Conservation (phyloP, 2,797 vertebrate genomes). For the Botia almorhae region DNA sequence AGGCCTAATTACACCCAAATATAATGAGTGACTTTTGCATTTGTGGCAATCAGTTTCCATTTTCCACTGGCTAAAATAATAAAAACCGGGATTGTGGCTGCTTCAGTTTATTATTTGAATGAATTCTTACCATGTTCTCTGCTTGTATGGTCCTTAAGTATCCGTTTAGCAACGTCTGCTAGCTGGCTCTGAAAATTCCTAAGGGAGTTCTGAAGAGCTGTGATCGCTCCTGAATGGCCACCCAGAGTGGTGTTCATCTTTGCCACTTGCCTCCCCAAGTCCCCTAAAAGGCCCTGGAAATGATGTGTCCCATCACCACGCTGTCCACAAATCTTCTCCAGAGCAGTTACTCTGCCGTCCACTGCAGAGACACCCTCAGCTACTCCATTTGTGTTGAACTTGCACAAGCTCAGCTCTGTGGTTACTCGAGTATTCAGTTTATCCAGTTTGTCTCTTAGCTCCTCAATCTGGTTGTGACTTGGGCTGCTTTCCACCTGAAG, state of each 20-base stretch:
- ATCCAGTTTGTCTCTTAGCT: constrained; percentile 79
- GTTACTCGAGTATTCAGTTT: constrained; percentile 75
- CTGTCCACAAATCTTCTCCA: constrained; percentile 83
- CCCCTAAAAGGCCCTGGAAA: constrained; percentile 82
- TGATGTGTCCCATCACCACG: constrained; percentile 78
- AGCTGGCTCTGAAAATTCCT: constrained; percentile 83
- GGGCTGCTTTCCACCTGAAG: constrained; percentile 28
- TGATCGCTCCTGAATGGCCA: constrained; percentile 82
- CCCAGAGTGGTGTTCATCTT: constrained; percentile 84
- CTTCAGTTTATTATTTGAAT: background rate
- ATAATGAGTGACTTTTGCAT: constrained; percentile 10
- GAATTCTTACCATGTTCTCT: constrained; percentile 77
- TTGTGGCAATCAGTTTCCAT: constrained; percentile 39
- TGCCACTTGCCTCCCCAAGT: constrained; percentile 80
- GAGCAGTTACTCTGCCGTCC: constrained; percentile 77
- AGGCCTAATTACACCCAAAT: constrained; percentile 16
- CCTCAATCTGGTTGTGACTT: constrained; percentile 74
- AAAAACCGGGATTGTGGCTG: background rate
- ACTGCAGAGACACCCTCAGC: constrained; percentile 76
- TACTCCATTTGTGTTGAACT: constrained; percentile 71
- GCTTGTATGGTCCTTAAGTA: constrained; percentile 74
- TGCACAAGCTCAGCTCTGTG: constrained; percentile 77
- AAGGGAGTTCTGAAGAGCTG: constrained; percentile 80
- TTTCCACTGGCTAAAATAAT: constrained; percentile 22
- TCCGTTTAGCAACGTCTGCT: constrained; percentile 77